phyloP scores from a whole-genome alignment of 2,113 vertebrate species.

The Cercopithecus mona region DNA sequence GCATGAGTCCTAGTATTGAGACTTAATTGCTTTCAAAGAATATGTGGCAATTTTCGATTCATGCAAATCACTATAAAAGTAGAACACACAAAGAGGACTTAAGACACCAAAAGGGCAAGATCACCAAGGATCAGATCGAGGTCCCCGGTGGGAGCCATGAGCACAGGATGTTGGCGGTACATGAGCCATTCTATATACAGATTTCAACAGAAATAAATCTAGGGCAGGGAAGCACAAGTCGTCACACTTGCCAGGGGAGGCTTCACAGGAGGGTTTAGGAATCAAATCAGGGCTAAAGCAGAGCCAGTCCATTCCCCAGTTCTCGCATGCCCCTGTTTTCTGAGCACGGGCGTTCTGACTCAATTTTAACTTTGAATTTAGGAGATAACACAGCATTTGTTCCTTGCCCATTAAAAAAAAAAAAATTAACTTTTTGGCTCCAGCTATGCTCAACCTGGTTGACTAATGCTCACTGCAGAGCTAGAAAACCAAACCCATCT shows the following conservation, averaged over 20 bases:
- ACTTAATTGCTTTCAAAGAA: neutral
- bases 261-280: neutral
- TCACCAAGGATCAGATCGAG: neutral
- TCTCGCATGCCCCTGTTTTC: neutral
- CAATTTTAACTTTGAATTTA: neutral
- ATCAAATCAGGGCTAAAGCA: neutral
- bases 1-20: fast-evolving
- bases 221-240: too few species aligned
- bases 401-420: neutral
- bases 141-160: neutral
- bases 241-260: neutral
- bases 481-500: neutral
- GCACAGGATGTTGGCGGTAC: neutral
- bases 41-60: neutral
- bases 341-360: neutral
- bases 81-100: neutral
- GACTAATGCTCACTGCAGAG: neutral
- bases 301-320: fast-evolving
- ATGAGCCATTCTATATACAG: neutral
- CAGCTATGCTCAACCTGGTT: neutral
- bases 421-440: neutral
- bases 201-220: neutral
- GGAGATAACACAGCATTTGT: neutral
- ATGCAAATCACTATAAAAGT: neutral
- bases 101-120: neutral